A percentile compares a stretch with the other conserved stretches of the same genome.
Conservation (phyloP, 2,888 invertebrate genomes). For the Gandaritis pyraliata region DNA sequence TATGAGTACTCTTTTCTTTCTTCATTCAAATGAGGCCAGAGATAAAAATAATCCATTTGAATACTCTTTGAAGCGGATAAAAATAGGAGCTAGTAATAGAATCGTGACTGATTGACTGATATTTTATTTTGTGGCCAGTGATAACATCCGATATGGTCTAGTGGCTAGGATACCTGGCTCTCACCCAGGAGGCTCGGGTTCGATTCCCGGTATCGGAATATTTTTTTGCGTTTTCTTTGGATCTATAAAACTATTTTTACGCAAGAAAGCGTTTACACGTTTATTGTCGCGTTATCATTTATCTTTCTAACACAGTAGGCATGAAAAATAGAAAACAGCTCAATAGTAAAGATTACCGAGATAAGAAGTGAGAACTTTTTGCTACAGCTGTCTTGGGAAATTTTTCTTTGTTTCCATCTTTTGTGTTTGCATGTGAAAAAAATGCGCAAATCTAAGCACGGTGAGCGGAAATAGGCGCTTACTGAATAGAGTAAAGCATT, state of each 20-base stretch:
- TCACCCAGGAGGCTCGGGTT: slow-evolving; percentile 87
- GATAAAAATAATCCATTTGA: slow-evolving; percentile 48
- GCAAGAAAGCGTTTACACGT: slow-evolving; percentile 39
- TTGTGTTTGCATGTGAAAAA: slow-evolving; percentile 55
- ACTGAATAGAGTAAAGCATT: slow-evolving; percentile 34
- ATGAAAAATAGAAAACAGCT: slow-evolving; percentile 54
- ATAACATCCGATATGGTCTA: slow-evolving; percentile 81
- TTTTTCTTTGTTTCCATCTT: slow-evolving; percentile 52
- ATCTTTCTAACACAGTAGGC: slow-evolving; percentile 55
- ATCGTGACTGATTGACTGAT: not conserved
- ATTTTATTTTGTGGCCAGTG: too few relatives aligned
- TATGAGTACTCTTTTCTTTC: slow-evolving; percentile 45
- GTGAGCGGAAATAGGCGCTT: slow-evolving; percentile 56
- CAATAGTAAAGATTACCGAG: slow-evolving; percentile 48
- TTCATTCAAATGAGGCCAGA: slow-evolving; percentile 49
- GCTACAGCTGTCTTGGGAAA: slow-evolving; percentile 53
- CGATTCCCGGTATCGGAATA: slow-evolving; percentile 85
- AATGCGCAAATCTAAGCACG: slow-evolving; percentile 46
- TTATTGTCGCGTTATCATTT: slow-evolving; percentile 46
- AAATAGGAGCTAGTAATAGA: slow-evolving; percentile 3
- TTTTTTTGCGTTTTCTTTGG: slow-evolving; percentile 32
- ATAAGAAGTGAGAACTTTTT: slow-evolving; percentile 61
- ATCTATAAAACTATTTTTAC: slow-evolving; percentile 21
- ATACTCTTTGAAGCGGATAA: slow-evolving; percentile 25
- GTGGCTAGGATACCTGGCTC: slow-evolving; percentile 90